A percentile compares a stretch with the other conserved stretches of the same genome.
These are phyloP conservation scores for Apistogramma diplotaenia DNA, from an alignment of 2,113 vertebrate species.

Conservation along the genomic window DNA sequence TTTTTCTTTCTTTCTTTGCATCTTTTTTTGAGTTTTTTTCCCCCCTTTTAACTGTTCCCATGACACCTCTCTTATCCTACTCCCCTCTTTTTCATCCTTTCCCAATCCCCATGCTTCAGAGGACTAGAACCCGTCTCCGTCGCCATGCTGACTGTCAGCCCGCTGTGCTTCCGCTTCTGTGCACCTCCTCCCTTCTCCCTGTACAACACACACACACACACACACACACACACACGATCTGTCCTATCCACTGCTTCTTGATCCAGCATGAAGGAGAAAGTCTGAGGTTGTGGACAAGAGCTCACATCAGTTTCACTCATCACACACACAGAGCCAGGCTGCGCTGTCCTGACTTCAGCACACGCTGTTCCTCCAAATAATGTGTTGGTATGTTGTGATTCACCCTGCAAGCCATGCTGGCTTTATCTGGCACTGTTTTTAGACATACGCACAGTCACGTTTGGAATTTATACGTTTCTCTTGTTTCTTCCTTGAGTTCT, in stretches of 20 bases:
- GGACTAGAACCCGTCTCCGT: slow-evolving; percentile 72
- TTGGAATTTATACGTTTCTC: background rate
- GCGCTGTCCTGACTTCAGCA: slow-evolving; percentile 1
- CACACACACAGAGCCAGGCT: background rate
- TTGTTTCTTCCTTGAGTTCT: background rate
- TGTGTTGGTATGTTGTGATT: background rate
- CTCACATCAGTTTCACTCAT: background rate
- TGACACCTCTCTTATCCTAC: background rate
- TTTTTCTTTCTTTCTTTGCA: background rate
- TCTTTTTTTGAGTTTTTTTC: background rate
- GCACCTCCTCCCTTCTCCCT: slow-evolving; percentile 41
- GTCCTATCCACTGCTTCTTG: background rate
- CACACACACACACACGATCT: background rate
- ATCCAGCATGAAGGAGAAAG: slow-evolving; percentile 6
- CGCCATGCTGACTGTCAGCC: slow-evolving; percentile 61
- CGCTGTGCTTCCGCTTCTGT: slow-evolving; percentile 67
- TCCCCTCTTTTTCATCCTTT: background rate
- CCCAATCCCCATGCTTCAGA: slow-evolving; percentile 67
- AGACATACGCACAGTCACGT: background rate
- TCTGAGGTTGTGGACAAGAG: slow-evolving; percentile 1
- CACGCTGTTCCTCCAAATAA: slow-evolving; percentile 11
- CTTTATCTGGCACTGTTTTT: background rate
- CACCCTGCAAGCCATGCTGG: background rate
- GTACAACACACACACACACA: background rate
- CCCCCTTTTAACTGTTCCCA: background rate